phyloP scores from a whole-genome alignment of 2,888 invertebrate genomes.

The Trachelus iudaicus region DNA sequence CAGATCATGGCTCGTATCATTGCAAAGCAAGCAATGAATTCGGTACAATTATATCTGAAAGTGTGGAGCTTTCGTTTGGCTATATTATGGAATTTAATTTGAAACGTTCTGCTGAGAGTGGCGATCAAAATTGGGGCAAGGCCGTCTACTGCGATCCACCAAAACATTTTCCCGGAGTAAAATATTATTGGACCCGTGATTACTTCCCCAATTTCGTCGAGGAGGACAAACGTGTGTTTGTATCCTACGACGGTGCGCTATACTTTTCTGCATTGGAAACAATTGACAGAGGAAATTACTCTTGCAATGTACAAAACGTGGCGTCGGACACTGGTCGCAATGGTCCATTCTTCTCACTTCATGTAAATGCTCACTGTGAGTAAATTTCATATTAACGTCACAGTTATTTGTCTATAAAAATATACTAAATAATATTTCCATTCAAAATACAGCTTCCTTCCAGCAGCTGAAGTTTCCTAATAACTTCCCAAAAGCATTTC shows the following conservation, averaged over 20 bases:
- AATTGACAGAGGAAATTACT: conserved; percentile 90
- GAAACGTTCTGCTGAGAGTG: conserved; percentile 84
- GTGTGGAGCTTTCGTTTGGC: conserved; percentile 88
- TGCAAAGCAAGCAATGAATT: conserved; percentile 91
- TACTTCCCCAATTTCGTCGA: conserved; percentile 93
- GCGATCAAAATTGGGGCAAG: conserved; percentile 94
- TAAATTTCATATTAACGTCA: conserved; percentile 29
- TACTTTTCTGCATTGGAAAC: conserved; percentile 95
- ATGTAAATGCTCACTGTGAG: conserved; percentile 84
- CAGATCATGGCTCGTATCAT: conserved; percentile 89
- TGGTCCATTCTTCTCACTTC: conserved; percentile 87
- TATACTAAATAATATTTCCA: conserved; percentile 10
- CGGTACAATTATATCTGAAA: conserved; percentile 90
- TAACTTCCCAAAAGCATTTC: conserved; percentile 95
- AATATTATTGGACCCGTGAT: conserved; percentile 92
- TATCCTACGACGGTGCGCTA: conserved; percentile 92
- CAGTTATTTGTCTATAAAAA: not conserved
- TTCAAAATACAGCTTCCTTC: conserved; percentile 74
- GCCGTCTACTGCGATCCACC: conserved; percentile 93
- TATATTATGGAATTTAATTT: conserved; percentile 90
- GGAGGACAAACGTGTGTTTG: conserved; percentile 92
- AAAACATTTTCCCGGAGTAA: conserved; percentile 88
- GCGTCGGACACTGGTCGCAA: conserved; percentile 89
- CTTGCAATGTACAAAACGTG: conserved; percentile 89
- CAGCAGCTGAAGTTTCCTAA: conserved; percentile 93